Evolutionary conservation across 2,113 vertebrate species (phyloP).

Genomic region (Labrus mixtus): DNA sequence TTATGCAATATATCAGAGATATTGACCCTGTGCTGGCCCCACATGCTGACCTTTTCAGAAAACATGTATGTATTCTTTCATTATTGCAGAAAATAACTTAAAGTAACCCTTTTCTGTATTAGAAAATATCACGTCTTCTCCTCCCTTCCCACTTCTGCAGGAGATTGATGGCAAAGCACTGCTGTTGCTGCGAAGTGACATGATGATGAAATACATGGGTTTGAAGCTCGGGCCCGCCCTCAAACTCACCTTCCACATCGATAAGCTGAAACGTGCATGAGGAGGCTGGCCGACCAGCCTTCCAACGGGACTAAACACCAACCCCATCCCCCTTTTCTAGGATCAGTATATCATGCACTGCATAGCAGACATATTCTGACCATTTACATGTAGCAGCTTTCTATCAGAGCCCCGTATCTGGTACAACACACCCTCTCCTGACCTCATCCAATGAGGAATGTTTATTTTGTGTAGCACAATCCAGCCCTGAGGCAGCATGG

Average conservation of each 20-base stretch:
- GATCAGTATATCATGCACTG: conserved; percentile 69
- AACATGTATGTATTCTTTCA: conserved; percentile 87
- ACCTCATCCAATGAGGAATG: conserved; percentile 68
- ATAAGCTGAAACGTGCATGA: conserved; percentile 95
- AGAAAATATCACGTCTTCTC: neutral
- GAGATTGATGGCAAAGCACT: conserved; percentile 95
- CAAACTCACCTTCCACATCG: conserved; percentile 97
- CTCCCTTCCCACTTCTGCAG: conserved; percentile 69
- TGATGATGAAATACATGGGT: conserved; percentile 99
- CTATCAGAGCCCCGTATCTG: conserved; percentile 47
- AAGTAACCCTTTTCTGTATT: neutral
- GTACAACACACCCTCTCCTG: conserved; percentile 35
- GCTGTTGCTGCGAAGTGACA: conserved; percentile 91
- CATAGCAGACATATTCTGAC: conserved; percentile 57
- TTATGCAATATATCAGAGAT: conserved; percentile 95
- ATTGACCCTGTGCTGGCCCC: conserved; percentile 94
- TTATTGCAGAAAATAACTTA: neutral
- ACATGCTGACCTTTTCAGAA: conserved; percentile 96
- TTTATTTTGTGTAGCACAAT: conserved; percentile 80
- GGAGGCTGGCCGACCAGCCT: conserved; percentile 63
- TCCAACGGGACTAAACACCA: conserved; percentile 56
- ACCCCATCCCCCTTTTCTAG: conserved; percentile 35
- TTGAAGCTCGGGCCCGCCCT: conserved; percentile 97
- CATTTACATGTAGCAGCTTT: conserved; percentile 66
- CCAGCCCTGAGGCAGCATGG: conserved; percentile 70